Conservation (phyloP, 2,888 invertebrate genomes). For the Koerneria pararmatus region DNA sequence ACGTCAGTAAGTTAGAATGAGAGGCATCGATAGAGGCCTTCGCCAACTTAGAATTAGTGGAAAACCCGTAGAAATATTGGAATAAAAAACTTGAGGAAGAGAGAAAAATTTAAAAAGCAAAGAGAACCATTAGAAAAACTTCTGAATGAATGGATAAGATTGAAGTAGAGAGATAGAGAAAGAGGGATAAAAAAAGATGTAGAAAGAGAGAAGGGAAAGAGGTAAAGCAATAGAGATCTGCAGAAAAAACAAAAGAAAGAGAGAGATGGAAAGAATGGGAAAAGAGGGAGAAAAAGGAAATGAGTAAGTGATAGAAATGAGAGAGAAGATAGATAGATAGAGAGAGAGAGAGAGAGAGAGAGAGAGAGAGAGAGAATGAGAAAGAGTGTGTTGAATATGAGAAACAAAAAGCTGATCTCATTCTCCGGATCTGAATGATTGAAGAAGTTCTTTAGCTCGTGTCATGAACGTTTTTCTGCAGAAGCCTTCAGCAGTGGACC, state of each 20-base stretch:
- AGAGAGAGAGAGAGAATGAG: slow-evolving; percentile 6
- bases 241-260: background rate
- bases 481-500: too few species aligned
- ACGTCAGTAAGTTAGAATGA: too few species aligned
- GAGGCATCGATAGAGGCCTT: too few species aligned
- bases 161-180: background rate
- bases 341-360: slow-evolving; percentile 6
- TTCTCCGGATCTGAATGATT: too few species aligned
- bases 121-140: background rate
- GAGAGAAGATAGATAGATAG: background rate
- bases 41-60: too few species aligned
- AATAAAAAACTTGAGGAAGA: too few species aligned
- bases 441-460: too few species aligned
- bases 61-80: too few species aligned
- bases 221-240: background rate
- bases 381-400: too few species aligned
- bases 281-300: background rate
- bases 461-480: too few species aligned
- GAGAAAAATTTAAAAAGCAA: background rate
- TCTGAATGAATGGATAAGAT: background rate
- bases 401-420: too few species aligned
- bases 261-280: background rate
- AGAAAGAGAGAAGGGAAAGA: background rate
- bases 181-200: background rate
- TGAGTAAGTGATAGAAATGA: background rate